Evolutionary conservation across 2,797 vertebrate species (phyloP).

Genomic region (Vespertilio murinus): DNA sequence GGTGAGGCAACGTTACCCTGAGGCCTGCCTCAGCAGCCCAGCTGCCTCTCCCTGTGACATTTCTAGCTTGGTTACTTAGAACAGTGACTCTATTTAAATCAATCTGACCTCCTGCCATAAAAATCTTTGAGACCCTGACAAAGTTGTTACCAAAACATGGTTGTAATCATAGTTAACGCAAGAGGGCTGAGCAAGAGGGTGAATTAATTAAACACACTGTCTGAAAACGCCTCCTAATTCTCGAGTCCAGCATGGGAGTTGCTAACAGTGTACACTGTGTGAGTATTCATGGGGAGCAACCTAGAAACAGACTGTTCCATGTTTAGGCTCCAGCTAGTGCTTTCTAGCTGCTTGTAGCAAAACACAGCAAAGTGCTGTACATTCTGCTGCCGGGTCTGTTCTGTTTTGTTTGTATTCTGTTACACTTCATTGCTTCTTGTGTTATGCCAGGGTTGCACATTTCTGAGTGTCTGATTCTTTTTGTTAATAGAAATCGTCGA

Average conservation of each 20-base stretch:
- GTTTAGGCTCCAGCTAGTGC: background rate
- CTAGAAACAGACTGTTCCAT: conserved; percentile 22
- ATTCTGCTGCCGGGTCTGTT: background rate
- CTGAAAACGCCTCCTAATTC: conserved; percentile 40
- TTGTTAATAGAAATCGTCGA: background rate
- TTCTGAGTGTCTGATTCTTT: conserved; percentile 29
- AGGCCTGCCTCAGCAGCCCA: background rate
- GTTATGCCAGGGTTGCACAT: background rate
- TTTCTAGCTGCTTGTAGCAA: background rate
- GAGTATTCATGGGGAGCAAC: background rate
- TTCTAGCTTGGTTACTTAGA: conserved; percentile 38
- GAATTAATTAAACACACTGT: conserved; percentile 50
- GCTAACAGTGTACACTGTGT: conserved; percentile 3
- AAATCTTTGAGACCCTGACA: conserved; percentile 16
- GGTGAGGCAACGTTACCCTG: conserved; percentile 24
- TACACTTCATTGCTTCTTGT: conserved; percentile 3
- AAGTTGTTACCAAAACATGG: conserved; percentile 21
- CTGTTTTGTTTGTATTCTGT: conserved; percentile 47
- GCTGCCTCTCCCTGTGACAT: conserved; percentile 39
- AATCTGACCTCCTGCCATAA: conserved; percentile 40
- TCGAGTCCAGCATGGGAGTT: background rate
- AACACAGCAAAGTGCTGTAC: background rate
- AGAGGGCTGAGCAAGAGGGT: background rate
- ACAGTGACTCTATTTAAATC: conserved; percentile 50
- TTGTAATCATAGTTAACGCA: conserved; percentile 45